A percentile compares a stretch with the other conserved stretches of the same genome.
These are phyloP conservation scores for Characodon lateralis DNA, from an alignment of 2,797 vertebrate genomes.

Conservation along the genomic window DNA sequence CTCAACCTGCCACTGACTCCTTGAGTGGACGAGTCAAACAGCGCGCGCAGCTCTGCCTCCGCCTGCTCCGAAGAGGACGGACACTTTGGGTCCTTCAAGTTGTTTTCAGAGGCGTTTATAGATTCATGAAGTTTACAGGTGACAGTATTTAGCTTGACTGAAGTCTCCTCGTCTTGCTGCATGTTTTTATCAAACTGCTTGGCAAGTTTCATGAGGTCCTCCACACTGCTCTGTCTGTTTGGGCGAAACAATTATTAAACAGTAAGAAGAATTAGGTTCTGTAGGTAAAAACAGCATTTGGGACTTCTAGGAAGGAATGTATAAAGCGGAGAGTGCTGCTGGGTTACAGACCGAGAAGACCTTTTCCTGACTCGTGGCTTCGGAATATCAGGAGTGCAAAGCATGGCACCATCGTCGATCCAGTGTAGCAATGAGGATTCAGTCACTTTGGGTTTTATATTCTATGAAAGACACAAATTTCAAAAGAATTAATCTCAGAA, in stretches of 20 bases:
- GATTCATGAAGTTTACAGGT: slow-evolving; percentile 35
- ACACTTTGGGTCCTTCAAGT: slow-evolving; percentile 39
- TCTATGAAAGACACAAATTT: slow-evolving; percentile 69
- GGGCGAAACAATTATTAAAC: neutral
- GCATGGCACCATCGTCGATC: slow-evolving; percentile 88
- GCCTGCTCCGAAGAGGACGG: slow-evolving; percentile 70
- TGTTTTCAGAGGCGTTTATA: slow-evolving; percentile 36
- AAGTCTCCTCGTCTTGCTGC: slow-evolving; percentile 83
- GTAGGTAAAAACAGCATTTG: neutral
- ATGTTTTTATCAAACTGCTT: slow-evolving; percentile 94
- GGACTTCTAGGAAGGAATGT: neutral
- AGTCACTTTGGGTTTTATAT: slow-evolving; percentile 74
- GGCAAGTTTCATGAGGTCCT: slow-evolving; percentile 93
- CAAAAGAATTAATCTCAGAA: neutral
- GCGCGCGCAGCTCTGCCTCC: slow-evolving; percentile 87
- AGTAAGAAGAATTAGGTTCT: neutral
- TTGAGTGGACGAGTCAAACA: slow-evolving; percentile 95
- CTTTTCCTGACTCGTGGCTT: slow-evolving; percentile 64
- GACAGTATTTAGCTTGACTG: slow-evolving; percentile 58
- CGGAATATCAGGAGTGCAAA: slow-evolving; percentile 82
- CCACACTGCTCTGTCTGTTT: slow-evolving; percentile 84
- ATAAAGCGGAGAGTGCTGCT: neutral
- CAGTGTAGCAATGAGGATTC: slow-evolving; percentile 87
- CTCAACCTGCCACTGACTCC: slow-evolving; percentile 84
- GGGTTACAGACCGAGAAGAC: slow-evolving; percentile 66